Base-by-base conservation (phyloP, 2,113 vertebrate species). In the Megaceryle torquata region DNA sequence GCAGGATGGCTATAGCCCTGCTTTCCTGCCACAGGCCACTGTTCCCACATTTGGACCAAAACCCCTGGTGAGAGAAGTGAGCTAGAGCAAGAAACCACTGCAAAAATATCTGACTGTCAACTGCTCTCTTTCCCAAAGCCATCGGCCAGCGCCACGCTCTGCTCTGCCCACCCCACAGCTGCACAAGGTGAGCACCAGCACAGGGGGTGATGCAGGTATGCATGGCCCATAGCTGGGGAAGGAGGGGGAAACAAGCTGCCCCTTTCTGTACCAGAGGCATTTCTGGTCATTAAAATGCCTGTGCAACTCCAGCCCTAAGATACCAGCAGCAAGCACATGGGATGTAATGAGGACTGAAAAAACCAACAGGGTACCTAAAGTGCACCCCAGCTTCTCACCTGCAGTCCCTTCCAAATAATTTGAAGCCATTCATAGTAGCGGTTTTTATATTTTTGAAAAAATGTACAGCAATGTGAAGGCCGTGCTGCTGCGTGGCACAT, bases 101-200 rank as follows among this genome's bases (percentile, higher is more conserved):
- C 13, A 48, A 29, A 10, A 37, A 79, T 8, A 22, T 5, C 21
- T 15, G n/a, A 5, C 48, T 68, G 57, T 13, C 18, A 21, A 28
- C 28, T 5, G 16, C 37, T 72, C 11, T 14, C 19, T 28, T 35
- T n/a, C 19, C 51, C 39, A 37, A 26, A 44, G 56, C 15, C 8
- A 1, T 2, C 0, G 0, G 31, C 35, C 22, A 71, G 50, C 26
- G 19, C 48, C 4, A 0, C 0, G 0, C 48, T 28, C 44, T 28
- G 48, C 37, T 46, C n/a, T 9, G 2, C 64, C 46, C 25, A 1
- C 15, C 22, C 33, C 2, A 1, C 53, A 37, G 78, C 46, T 44
- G 28, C 54, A 48, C 0, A 48, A 5, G 20, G 18, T 0, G 0
- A 2, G 51, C 1, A 5, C 18, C 56, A 1, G 0, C 15, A 5